phyloP scores from a whole-genome alignment of 2,797 vertebrate species.

The Crocodylus rhombifer region DNA sequence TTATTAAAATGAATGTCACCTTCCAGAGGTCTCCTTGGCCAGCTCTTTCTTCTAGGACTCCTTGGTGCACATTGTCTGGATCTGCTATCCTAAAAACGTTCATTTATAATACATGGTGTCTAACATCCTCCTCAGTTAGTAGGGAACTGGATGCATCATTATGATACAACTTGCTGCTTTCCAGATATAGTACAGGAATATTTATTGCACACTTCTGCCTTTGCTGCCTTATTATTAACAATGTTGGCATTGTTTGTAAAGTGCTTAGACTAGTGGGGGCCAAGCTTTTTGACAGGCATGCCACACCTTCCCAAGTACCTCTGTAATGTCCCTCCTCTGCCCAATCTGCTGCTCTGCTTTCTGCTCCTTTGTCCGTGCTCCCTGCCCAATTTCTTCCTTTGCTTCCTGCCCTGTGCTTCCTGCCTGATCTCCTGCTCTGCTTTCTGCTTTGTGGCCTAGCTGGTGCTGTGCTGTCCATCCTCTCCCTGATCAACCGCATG shows the following conservation, averaged over 20 bases:
- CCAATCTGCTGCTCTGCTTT: too few relatives aligned
- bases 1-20: not conserved
- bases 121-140: not conserved
- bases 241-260: not conserved
- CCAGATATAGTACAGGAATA: not conserved
- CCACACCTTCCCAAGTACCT: too few relatives aligned
- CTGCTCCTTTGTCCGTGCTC: too few relatives aligned
- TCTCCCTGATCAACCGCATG: too few relatives aligned
- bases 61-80: not conserved
- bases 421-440: too few relatives aligned
- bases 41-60: constrained; percentile 23
- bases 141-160: constrained; percentile 2
- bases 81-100: constrained; percentile 1
- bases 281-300: too few relatives aligned
- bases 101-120: not conserved
- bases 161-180: constrained; percentile 42
- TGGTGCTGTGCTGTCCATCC: too few relatives aligned
- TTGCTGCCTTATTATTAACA: not conserved
- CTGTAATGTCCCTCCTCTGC: too few relatives aligned
- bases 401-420: too few relatives aligned
- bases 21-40: constrained; percentile 12
- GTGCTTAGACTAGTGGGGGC: too few relatives aligned
- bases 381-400: too few relatives aligned
- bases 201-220: not conserved
- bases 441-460: too few relatives aligned